Evolutionary conservation across 2,888 invertebrate species (phyloP), one percentile per base, ranked within the genome.

Genomic region (Drosophila testacea): DNA sequence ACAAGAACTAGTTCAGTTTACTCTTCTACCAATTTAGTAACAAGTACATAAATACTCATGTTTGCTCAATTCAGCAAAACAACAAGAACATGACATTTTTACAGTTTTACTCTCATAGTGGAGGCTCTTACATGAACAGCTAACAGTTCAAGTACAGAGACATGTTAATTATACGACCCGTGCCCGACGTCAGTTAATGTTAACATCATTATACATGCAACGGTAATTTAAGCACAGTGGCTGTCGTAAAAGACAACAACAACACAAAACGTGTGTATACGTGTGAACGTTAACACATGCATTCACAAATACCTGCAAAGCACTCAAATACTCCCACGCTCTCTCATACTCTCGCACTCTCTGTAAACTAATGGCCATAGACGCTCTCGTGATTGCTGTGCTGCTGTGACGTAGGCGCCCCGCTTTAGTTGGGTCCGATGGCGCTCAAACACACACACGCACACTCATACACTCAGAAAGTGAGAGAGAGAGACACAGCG

Each of bases 381-480:
- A 9, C 44, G 54, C 69, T 73, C 68, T 51, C 52, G n/a, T 44
- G 6, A 9, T 38, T 55, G 39, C 66, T 73, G 65, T 71, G 57
- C 65, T 69, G 59, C 69, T 83, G 73, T 79, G 79, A 79, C 81
- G 81, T 81, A 79, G 79, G 79, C 67, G 63, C 81, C 68, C 68
- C 55, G 52, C 60, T 78, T 64, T 52, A 46, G 74, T 71, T 68
- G 81, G 71, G 55, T 60, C 67, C 77, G 54, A 51, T 59, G 48
- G 34, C 44, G 47, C 65, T 27, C 65, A 67, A 65, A 56, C 68
- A 62, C 62, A 59, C 42, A 39, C 47, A 48, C 57, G 48, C 65
- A 52, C 27, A 6, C 51, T 13, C 39, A 13, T 7, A 62, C 46
- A 62, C n/a, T 46, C 7, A 5, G 22, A 22, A 0, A 22, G 22